These are phyloP conservation scores for Acipenser ruthenus DNA, from an alignment of 2,797 vertebrate genomes.

Conservation along the genomic window DNA sequence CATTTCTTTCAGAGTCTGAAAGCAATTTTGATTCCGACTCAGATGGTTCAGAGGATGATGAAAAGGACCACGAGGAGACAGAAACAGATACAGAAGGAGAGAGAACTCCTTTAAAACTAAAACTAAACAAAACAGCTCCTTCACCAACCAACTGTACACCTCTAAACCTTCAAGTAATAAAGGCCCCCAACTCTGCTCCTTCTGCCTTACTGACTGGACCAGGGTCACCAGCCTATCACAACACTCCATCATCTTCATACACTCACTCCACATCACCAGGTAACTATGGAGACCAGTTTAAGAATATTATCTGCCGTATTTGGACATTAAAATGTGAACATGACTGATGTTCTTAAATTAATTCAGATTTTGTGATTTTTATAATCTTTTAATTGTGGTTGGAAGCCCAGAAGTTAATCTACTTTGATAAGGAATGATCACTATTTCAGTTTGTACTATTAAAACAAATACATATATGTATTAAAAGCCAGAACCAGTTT, in stretches of 20 bases:
- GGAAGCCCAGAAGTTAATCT: no score
- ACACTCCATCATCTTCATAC: constrained; percentile 53
- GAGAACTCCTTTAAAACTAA: constrained; percentile 46
- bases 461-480: no score
- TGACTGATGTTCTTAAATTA: no score
- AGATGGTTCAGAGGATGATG: constrained; percentile 75
- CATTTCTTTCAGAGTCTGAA: constrained; percentile 70
- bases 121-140: constrained; percentile 54
- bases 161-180: constrained; percentile 69
- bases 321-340: no score
- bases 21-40: constrained; percentile 85
- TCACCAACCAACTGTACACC: constrained; percentile 59
- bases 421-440: no score
- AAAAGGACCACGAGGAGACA: constrained; percentile 70
- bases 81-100: constrained; percentile 76
- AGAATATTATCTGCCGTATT: no score
- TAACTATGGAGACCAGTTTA: constrained; percentile 37
- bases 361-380: no score
- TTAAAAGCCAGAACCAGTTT: no score
- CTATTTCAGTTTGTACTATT: no score
- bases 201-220: constrained; percentile 62
- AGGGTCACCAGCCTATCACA: constrained; percentile 55
- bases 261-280: constrained; percentile 63
- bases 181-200: constrained; percentile 52
- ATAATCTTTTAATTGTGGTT: no score